Conservation (phyloP, 23 tunicate genomes). For the Styela plicata region DNA sequence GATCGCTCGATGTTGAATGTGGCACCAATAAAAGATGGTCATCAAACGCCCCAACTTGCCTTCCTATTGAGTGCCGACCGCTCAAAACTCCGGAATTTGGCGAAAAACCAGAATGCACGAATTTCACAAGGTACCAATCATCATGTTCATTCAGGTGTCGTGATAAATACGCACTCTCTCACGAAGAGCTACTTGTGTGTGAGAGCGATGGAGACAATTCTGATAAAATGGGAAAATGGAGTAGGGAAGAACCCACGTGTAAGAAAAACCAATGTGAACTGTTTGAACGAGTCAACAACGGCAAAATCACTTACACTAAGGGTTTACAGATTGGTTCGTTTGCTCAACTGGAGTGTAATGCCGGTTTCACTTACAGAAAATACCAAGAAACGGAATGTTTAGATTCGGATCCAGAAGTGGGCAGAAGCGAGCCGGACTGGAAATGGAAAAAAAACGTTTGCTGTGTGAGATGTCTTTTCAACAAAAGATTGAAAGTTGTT, state of each 20-base stretch:
- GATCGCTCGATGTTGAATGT: not conserved
- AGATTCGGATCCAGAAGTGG: not conserved
- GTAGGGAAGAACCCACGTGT: not conserved
- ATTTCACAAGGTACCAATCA: not conserved
- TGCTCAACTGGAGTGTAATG: not conserved
- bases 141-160: not conserved
- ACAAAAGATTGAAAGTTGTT: conserved; percentile 2
- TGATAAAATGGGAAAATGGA: conserved; percentile 9
- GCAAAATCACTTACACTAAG: not conserved
- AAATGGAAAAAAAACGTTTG: not conserved
- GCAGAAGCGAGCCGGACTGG: not conserved
- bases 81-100: not conserved
- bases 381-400: not conserved
- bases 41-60: not conserved
- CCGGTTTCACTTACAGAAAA: not conserved
- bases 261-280: not conserved
- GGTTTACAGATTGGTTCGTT: not conserved
- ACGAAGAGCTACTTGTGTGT: not conserved
- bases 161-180: not conserved
- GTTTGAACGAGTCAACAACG: not conserved
- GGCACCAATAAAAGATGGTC: not conserved
- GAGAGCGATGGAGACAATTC: conserved; percentile 8
- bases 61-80: not conserved
- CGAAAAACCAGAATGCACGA: not conserved
- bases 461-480: not conserved